Percentiles rank a stretch among this genome's conserved stretches.
phyloP scores from a whole-genome alignment of 2,113 vertebrate species.

The Sturnira hondurensis region DNA sequence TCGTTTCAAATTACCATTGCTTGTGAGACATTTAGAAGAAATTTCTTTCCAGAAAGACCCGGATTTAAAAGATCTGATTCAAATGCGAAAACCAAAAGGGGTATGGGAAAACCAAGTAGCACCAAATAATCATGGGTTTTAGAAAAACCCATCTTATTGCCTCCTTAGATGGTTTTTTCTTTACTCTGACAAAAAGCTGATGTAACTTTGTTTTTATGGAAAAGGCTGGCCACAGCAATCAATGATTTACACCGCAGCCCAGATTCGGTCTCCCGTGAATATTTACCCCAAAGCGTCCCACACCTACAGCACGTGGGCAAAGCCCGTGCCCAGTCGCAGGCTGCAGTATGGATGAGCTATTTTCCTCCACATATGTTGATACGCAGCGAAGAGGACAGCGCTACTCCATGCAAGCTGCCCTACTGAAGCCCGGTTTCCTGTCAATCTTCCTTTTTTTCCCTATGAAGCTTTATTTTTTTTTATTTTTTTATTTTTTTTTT shows the following conservation, averaged over 20 bases:
- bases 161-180: not conserved
- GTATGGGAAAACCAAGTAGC: not conserved
- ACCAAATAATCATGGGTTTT: not conserved
- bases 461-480: slow-evolving; percentile 75
- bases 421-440: slow-evolving; percentile 79
- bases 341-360: not conserved
- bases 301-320: not conserved
- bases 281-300: not conserved
- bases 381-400: slow-evolving; percentile 22
- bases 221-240: not conserved
- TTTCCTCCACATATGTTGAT: slow-evolving; percentile 30
- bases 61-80: not conserved
- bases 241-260: not conserved
- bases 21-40: not conserved
- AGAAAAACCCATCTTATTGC: not conserved
- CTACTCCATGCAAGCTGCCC: slow-evolving; percentile 66
- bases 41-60: not conserved
- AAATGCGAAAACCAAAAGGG: not conserved
- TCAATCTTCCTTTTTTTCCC: slow-evolving; percentile 75
- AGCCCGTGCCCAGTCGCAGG: not conserved
- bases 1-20: not conserved
- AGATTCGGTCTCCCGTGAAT: not conserved
- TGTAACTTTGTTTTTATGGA: not conserved
- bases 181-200: slow-evolving; percentile 4
- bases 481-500: slow-evolving; percentile 58